Evolutionary conservation across 2,797 vertebrate species (phyloP).

Genomic region (Eulemur coronatus): DNA sequence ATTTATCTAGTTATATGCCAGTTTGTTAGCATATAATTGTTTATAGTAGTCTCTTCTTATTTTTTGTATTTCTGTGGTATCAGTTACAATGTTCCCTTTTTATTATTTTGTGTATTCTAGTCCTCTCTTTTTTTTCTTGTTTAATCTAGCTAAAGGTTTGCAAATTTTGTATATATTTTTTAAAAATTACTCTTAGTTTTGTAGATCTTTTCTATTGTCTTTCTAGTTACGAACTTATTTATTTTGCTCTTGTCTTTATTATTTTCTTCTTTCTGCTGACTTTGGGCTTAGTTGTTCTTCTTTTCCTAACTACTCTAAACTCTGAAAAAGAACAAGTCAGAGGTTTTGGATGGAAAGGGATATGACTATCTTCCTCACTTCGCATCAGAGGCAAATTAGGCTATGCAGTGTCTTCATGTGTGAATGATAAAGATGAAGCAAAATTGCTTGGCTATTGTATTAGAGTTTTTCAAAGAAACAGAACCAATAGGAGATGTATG

Average conservation of each 20-base stretch:
- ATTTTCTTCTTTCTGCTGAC: not conserved
- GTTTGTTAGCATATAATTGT: not conserved
- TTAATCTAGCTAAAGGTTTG: not conserved
- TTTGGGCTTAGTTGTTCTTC: not conserved
- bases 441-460: not conserved
- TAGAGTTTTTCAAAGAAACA: not conserved
- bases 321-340: not conserved
- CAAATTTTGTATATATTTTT: not conserved
- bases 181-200: not conserved
- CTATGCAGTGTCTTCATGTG: not conserved
- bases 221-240: not conserved
- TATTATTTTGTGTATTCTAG: not conserved
- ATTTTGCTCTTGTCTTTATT: not conserved
- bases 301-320: not conserved
- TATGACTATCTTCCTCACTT: not conserved
- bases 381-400: not conserved
- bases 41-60: not conserved
- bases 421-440: not conserved
- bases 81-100: not conserved
- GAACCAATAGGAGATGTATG: not conserved
- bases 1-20: not conserved
- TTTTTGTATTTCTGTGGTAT: not conserved
- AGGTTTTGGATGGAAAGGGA: not conserved
- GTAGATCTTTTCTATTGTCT: not conserved
- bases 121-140: not conserved